Evolutionary conservation across 2,888 invertebrate species (phyloP).

Genomic region (Chymomyza amoena): DNA sequence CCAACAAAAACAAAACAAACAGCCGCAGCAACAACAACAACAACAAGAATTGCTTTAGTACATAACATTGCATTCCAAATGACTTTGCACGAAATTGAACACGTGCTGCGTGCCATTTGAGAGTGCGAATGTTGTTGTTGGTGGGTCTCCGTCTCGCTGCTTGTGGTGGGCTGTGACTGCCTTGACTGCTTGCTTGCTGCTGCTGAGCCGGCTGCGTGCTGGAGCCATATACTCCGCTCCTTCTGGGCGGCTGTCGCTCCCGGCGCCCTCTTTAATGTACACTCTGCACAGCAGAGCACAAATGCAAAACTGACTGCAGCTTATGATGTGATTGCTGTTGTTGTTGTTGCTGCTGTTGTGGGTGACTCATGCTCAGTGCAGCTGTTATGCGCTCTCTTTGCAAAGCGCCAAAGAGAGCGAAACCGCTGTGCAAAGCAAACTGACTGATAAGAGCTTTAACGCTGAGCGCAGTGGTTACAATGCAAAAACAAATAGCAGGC

Average conservation of each 20-base stretch:
- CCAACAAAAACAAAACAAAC: background rate
- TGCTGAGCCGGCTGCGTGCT: background rate
- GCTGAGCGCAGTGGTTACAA: background rate
- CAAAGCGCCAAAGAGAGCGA: slow-evolving; percentile 20
- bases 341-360: background rate
- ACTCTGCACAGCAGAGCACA: slow-evolving; percentile 32
- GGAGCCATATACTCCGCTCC: background rate
- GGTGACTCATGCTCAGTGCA: slow-evolving; percentile 22
- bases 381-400: slow-evolving; percentile 52
- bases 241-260: background rate
- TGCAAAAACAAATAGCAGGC: background rate
- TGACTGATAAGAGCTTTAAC: slow-evolving; percentile 37
- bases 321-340: background rate
- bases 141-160: background rate
- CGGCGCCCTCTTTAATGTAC: slow-evolving; percentile 26
- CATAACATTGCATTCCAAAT: slow-evolving; percentile 49
- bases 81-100: slow-evolving; percentile 65
- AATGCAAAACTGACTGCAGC: slow-evolving; percentile 29
- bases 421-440: background rate
- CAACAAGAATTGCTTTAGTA: slow-evolving; percentile 28
- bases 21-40: background rate
- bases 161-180: slow-evolving; percentile 18
- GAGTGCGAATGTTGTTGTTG: slow-evolving; percentile 25
- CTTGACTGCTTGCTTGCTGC: slow-evolving; percentile 8
- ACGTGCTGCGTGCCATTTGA: slow-evolving; percentile 55